Base-by-base conservation (phyloP, 2,113 vertebrate species). In the Tyrannus savana region DNA sequence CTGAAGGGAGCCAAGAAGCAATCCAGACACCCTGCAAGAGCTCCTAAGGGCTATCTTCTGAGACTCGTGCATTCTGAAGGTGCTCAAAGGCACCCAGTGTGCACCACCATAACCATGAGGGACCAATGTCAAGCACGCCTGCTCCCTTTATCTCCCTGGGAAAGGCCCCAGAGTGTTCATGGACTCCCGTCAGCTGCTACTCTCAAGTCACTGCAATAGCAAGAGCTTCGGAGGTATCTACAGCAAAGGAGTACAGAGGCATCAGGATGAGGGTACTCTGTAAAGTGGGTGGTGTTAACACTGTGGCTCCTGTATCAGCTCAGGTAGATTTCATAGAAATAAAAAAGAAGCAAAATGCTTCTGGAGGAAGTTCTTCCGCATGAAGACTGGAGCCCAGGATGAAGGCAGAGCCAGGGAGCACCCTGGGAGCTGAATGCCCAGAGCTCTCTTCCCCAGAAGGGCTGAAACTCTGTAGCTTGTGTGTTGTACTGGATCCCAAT, bases 181-280 rank as follows among this genome's bases (percentile, higher is more conserved):
- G 21, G 42, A 66, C 30, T 56, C 59, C 24, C 19, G 37, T 39
- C 33, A 66, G 58, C 58, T 88, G 46, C 59, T 75, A 71, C n/a
- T 87, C 35, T 85, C 35, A 79, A 76, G 35, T 87, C 37, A 27
- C 30, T 46, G 39, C 44, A 88, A 71, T 52, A 81, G 39, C 41
- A 84, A 78, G 41, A 86, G 21, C 53, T 91, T 78, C 56, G 49
- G 49, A 84, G 30, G n/a, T 7, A 11, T 44, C 49, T 49, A 63
- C 17, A 72, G 49, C 41, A 93, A 16, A 88, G 35, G 10, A 68
- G 18, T 23, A 71, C 19, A 74, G 41, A 41, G n/a, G n/a, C 44
- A 69, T 1, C 0, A 0, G 11, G 42, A 42, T 27, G 49, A 68
- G 75, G 28, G 46, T 35, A 44, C 55, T 41, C 19, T 46, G 50